These are phyloP conservation scores for Polypedilum pembai DNA, from an alignment of 1,140 invertebrate species.

Conservation along the genomic window DNA sequence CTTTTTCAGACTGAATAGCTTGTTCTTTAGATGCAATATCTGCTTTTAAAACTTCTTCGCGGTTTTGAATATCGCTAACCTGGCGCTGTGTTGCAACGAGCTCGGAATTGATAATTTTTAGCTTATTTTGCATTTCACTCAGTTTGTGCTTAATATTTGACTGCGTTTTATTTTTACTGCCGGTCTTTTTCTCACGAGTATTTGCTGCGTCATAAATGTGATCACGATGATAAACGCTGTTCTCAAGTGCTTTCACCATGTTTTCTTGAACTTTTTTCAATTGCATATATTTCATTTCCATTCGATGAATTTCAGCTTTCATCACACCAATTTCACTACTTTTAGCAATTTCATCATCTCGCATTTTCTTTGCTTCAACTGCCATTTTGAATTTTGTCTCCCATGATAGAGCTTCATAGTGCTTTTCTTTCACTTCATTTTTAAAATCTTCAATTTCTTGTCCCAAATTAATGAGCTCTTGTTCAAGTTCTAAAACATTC, in stretches of 20 bases:
- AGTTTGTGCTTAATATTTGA: conserved; percentile 45
- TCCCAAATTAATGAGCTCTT: conserved; percentile 56
- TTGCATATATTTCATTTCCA: conserved; percentile 63
- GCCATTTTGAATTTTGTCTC: conserved; percentile 68
- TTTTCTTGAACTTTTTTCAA: conserved; percentile 65
- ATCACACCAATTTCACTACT: conserved; percentile 63
- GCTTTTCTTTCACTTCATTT: conserved; percentile 52
- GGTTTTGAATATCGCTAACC: conserved; percentile 33
- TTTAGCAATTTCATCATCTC: conserved; percentile 51
- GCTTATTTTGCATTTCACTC: conserved; percentile 50
- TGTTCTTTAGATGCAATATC: conserved; percentile 34
- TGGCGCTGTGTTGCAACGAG: conserved; percentile 32
- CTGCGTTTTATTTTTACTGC: conserved; percentile 35
- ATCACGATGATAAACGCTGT: conserved; percentile 63
- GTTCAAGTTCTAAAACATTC: conserved; percentile 55
- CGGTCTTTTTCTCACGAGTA: conserved; percentile 48
- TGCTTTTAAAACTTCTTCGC: conserved; percentile 38
- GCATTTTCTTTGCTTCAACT: conserved; percentile 57
- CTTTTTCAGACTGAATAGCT: conserved; percentile 46
- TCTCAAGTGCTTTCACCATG: conserved; percentile 64
- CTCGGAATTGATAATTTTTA: conserved; percentile 49
- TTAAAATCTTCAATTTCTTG: conserved; percentile 56
- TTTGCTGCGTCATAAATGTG: conserved; percentile 53
- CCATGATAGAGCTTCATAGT: conserved; percentile 66
- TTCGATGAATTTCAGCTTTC: conserved; percentile 73